Percentiles rank a stretch among this genome's conserved stretches.
phyloP scores from a whole-genome alignment of 2,888 invertebrate species.

The Arctia plantaginis region DNA sequence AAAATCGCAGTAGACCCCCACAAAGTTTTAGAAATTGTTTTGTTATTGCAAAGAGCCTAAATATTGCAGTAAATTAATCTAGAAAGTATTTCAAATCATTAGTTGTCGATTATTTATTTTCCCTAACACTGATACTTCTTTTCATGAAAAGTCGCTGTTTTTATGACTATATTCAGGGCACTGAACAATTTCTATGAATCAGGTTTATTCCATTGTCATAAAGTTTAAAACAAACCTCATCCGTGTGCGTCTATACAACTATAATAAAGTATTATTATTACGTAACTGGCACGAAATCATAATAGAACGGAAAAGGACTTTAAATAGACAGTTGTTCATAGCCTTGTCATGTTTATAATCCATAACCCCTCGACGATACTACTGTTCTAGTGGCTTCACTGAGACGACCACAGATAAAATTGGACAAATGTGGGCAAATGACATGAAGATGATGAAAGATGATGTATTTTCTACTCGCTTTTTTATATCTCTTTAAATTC shows the following conservation, averaged over 20 bases:
- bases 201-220: conserved; percentile 57
- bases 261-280: conserved; percentile 42
- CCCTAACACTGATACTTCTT: neutral
- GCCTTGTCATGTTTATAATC: neutral
- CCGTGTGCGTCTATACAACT: conserved; percentile 57
- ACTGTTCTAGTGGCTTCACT: neutral
- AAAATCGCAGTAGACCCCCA: too few relatives aligned
- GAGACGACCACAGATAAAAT: too few relatives aligned
- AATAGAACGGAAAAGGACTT: conserved; percentile 27
- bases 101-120: neutral
- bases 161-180: conserved; percentile 23
- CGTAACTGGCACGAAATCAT: conserved; percentile 22
- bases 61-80: too few relatives aligned
- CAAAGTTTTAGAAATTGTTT: too few relatives aligned
- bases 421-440: too few relatives aligned
- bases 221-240: conserved; percentile 56
- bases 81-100: too few relatives aligned
- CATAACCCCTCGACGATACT: neutral
- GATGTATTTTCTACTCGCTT: neutral
- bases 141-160: conserved; percentile 10
- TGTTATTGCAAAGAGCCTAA: too few relatives aligned
- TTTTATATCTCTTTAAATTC: neutral
- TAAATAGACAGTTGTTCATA: neutral
- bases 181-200: conserved; percentile 57
- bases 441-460: too few relatives aligned